phyloP scores from a whole-genome alignment of 2,113 vertebrate genomes.

The Sardina pilchardus region DNA sequence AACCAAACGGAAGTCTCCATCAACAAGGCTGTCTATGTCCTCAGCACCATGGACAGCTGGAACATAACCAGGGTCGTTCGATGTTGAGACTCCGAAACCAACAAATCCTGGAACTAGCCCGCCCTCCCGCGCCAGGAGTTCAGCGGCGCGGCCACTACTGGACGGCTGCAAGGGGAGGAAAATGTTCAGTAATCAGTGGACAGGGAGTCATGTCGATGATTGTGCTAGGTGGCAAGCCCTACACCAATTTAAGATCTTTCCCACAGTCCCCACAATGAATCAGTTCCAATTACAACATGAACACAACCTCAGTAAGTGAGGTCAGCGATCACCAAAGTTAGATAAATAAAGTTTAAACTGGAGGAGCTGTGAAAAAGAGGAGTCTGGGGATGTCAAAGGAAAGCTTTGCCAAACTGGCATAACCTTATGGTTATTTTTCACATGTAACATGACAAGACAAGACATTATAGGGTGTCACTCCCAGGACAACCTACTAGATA shows the following conservation, averaged over 20 bases:
- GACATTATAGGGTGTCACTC: not conserved
- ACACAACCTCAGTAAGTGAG: not conserved
- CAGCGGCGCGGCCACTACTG: slow-evolving; percentile 91
- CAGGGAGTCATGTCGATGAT: not conserved
- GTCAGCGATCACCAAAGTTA: not conserved
- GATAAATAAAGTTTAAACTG: not conserved
- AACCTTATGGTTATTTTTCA: not conserved
- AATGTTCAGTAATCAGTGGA: not conserved
- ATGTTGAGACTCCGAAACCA: slow-evolving; percentile 82
- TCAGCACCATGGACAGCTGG: slow-evolving; percentile 93
- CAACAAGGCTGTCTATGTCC: slow-evolving; percentile 93
- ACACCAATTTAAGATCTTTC: not conserved
- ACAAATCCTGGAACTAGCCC: slow-evolving; percentile 92
- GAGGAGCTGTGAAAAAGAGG: not conserved
- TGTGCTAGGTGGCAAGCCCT: not conserved
- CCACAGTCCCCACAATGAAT: not conserved
- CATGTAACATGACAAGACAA: not conserved
- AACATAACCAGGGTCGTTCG: slow-evolving; percentile 87
- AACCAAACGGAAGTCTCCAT: slow-evolving; percentile 95
- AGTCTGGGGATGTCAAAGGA: not conserved
- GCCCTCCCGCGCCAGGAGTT: slow-evolving; percentile 87
- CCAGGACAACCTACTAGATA: not conserved
- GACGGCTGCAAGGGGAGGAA: slow-evolving; percentile 77
- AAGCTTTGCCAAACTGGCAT: not conserved
- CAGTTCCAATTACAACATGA: not conserved